These are phyloP conservation scores for Symphodus melops DNA, from an alignment of 2,113 vertebrate genomes.

Conservation along the genomic window DNA sequence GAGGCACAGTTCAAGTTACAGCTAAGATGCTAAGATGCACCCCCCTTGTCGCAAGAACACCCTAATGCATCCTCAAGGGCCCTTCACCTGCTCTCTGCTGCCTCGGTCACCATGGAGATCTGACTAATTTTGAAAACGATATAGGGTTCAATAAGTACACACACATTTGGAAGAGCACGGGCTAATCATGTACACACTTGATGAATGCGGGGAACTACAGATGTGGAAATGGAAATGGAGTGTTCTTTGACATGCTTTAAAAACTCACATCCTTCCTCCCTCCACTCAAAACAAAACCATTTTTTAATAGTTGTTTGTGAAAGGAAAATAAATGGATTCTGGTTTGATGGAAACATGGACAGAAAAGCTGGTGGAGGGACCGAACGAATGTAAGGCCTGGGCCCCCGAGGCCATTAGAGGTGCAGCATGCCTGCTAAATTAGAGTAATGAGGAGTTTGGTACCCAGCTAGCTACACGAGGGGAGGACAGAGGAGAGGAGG, in stretches of 20 bases:
- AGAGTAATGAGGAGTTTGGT: constrained; percentile 72
- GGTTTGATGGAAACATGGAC: constrained; percentile 63
- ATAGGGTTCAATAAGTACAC: constrained; percentile 74
- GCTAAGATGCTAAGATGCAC: constrained; percentile 58
- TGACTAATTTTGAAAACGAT: constrained; percentile 64
- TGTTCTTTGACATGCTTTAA: constrained; percentile 78
- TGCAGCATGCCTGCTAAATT: constrained; percentile 64
- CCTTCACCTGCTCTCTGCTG: constrained; percentile 65
- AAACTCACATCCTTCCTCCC: constrained; percentile 52
- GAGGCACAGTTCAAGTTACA: constrained; percentile 56
- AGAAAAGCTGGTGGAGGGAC: constrained; percentile 58
- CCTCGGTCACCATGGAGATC: constrained; percentile 74
- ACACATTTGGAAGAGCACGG: constrained; percentile 55
- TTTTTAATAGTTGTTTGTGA: constrained; percentile 52
- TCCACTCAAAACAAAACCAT: constrained; percentile 47
- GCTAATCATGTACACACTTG: constrained; percentile 75
- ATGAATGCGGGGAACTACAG: constrained; percentile 63
- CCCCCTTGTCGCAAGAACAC: constrained; percentile 58
- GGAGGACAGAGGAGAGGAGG: constrained; percentile 38
- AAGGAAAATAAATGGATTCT: constrained; percentile 58
- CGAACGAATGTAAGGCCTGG: constrained; percentile 60
- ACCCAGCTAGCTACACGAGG: constrained; percentile 55
- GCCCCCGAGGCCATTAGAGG: constrained; percentile 69
- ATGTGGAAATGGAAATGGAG: constrained; percentile 43
- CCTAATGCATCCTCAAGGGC: constrained; percentile 79